Conservation (phyloP, 2,797 vertebrate species). For the Heliangelus exortis region DNA sequence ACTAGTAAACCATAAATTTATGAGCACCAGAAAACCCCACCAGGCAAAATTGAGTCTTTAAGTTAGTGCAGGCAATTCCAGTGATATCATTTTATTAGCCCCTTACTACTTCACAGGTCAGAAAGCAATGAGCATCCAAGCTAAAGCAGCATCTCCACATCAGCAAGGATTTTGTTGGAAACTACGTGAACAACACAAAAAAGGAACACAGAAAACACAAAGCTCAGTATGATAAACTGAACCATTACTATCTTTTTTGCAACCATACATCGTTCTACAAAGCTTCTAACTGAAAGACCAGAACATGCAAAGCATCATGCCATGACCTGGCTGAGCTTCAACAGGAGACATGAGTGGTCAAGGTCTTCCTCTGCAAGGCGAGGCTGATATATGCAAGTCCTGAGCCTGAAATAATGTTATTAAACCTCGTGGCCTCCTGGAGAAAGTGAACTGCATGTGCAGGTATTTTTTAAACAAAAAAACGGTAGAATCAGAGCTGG, state of each 20-base stretch:
- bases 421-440: neutral
- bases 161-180: neutral
- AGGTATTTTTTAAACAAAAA: neutral
- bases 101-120: neutral
- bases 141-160: neutral
- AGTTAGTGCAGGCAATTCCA: neutral
- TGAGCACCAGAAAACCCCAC: neutral
- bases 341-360: neutral
- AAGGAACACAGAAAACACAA: neutral
- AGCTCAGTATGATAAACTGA: neutral
- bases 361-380: neutral
- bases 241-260: neutral
- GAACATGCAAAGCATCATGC: neutral
- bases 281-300: neutral
- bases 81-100: slow-evolving; percentile 17
- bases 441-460: neutral
- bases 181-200: neutral
- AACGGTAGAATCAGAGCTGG: neutral
- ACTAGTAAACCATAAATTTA: slow-evolving; percentile 32
- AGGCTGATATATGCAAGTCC: neutral
- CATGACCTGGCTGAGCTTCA: neutral
- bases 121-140: neutral
- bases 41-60: neutral
- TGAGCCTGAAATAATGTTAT: neutral
- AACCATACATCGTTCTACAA: neutral